Evolutionary conservation across 2,113 vertebrate species (phyloP).

Genomic region (Thomomys bottae): DNA sequence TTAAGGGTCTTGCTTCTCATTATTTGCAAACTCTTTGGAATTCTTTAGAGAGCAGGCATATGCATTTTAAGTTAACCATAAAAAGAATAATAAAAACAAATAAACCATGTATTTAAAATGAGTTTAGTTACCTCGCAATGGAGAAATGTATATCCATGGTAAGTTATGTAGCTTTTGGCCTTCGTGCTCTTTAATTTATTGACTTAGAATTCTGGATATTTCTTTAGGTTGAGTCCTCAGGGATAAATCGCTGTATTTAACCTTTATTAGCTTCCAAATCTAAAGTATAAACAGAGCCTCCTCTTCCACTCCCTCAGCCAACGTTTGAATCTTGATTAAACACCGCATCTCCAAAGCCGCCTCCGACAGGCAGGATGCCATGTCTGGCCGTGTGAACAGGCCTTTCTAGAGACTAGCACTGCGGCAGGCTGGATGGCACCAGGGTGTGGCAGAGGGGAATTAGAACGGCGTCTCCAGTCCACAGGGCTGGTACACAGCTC

Average conservation of each 20-base stretch:
- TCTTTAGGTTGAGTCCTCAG: neutral
- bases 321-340: constrained; percentile 18
- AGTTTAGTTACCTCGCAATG: constrained; percentile 38
- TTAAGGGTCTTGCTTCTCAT: constrained; percentile 64
- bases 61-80: constrained; percentile 63
- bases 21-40: constrained; percentile 41
- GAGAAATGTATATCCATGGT: constrained; percentile 8
- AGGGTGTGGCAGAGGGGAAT: neutral
- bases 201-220: constrained; percentile 15
- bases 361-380: neutral
- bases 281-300: constrained; percentile 28
- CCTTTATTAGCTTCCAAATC: constrained; percentile 53
- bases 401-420: neutral
- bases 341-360: neutral
- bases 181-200: constrained; percentile 44
- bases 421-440: neutral
- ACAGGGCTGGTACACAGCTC: neutral
- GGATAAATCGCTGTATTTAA: constrained; percentile 37
- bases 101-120: constrained; percentile 55
- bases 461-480: neutral
- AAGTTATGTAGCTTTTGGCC: constrained; percentile 46
- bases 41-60: constrained; percentile 5
- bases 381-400: neutral
- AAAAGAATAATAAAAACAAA: constrained; percentile 66
- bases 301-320: neutral